Evolutionary conservation across 2,888 invertebrate species (phyloP), one percentile per base, ranked within the genome.

Genomic region (Drosophila cyrtoloma): DNA sequence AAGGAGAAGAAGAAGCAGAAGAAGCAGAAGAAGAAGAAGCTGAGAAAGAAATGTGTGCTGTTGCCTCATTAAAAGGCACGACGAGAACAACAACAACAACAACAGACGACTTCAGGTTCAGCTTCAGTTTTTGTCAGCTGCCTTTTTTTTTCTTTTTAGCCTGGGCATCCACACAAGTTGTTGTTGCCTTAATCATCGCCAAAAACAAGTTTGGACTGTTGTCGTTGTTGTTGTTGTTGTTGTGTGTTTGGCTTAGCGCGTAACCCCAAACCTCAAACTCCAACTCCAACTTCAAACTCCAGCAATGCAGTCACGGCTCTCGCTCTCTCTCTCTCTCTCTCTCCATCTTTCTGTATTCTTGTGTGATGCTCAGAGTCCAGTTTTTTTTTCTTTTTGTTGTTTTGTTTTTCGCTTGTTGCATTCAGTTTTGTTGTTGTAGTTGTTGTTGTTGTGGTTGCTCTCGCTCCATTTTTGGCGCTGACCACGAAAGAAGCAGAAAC

Each of bases 181-280:
- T 30, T 61, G 77, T 39, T 65, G 75, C 86, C 74, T 72, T 88
- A 84, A 84, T 85, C 82, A 85, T 79, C 82, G 84, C 82, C 88
- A 85, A 84, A 84, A 83, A 81, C 79, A 68, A 74, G 81, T 80
- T 77, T 81, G 75, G 78, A 57, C 61, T 73, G 63, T 64, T 66
- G 71, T 33, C 39, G 58, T 44, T 66, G 39, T 10, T 66, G 64
- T 30, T 62, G 58, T 39, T 61, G 65, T 35, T 67, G 65, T 32
- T 30, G 30, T 30, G 55, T 61, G 51, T 71, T 68, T 68, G 79
- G 80, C 81, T 80, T 77, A 80, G 56, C 79, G 68, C 66, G 44
- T 81, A 81, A 69, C 64, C 63, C 82, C 75, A 78, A 37, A n/a
- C 32, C 52, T 22, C 55, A 44, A 10, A n/a, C 51, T 22, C 55